Conservation (phyloP, 2,113 vertebrate genomes). For the Rhabdornis inornatus region DNA sequence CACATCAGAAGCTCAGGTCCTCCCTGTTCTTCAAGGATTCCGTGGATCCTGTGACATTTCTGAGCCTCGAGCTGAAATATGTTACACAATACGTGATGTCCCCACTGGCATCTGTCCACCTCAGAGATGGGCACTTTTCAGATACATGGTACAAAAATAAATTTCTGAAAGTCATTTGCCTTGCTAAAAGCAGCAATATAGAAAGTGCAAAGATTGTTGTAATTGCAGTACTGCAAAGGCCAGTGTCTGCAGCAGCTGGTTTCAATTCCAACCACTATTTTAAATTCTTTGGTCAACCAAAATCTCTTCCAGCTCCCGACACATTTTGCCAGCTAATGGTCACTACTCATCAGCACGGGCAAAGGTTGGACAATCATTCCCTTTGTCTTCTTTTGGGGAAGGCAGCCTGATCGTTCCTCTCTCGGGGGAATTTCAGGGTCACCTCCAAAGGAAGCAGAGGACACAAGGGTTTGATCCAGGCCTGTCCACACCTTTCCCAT, state of each 20-base stretch:
- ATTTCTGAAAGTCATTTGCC: background rate
- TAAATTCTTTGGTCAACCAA: slow-evolving; percentile 4
- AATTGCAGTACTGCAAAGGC: background rate
- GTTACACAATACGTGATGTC: background rate
- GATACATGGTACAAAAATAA: background rate
- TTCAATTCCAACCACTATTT: slow-evolving; percentile 12
- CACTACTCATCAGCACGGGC: background rate
- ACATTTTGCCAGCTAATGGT: background rate
- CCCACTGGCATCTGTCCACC: background rate
- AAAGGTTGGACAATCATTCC: background rate
- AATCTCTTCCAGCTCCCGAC: background rate
- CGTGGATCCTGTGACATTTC: background rate
- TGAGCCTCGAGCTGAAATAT: background rate
- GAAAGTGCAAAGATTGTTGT: background rate
- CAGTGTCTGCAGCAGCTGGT: slow-evolving; percentile 30
- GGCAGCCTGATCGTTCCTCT: background rate
- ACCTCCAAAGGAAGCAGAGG: background rate
- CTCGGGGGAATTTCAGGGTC: background rate
- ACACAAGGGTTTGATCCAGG: background rate
- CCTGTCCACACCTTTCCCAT: background rate
- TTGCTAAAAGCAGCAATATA: background rate
- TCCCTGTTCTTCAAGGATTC: background rate
- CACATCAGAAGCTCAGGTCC: slow-evolving; percentile 19
- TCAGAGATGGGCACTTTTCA: background rate
- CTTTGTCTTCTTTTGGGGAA: background rate